Evolutionary conservation across 2,113 vertebrate species (phyloP), one percentile per base, ranked within the genome.

Genomic region (Dicerorhinus sumatrensis): DNA sequence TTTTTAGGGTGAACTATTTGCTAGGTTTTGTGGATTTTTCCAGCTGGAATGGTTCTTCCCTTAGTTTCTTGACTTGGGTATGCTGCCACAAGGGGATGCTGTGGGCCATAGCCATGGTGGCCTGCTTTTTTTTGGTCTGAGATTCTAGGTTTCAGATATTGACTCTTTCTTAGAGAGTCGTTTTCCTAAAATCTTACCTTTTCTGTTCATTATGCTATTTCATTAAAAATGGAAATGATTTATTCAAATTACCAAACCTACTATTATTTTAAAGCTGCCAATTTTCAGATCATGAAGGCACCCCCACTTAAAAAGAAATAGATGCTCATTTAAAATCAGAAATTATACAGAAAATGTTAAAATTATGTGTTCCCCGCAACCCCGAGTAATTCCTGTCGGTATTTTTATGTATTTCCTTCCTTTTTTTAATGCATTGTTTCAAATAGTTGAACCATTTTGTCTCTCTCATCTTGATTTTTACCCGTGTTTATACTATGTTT

Each of bases 301-400:
- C 2, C 10, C 3, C 0, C 12, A 86, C 36, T 87, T 77, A 31
- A 60, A 81, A 90, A 63, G 58, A 77, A 92, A 46, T 6, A 86
- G 16, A 86, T 70, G 4, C 23, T 95, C 5, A 56, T 42, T 93
- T 86, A 87, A 84, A 84, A 96, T 95, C 10, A 54, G 54, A 93
- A 76, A 79, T 87, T 81, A 77, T 31, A 54, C 91, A 72, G 36
- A 73, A 87, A 89, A 86, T 29, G 46, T 65, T 36, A 76, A 89
- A 69, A 62, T 48, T 27, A 48, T 36, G 56, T 2, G 56, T 60
- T 86, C 10, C 5, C 54, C n/a, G 63, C 3, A 27, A 67, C 2
- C 18, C 4, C 62, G 51, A 86, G 14, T 86, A 70, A 76, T 81
- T 92, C 5, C 21, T 79, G 8, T 36, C 33, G 29, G 4, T 60